A percentile compares a stretch with the other conserved stretches of the same genome.
phyloP scores from a whole-genome alignment of 2,113 vertebrate species.

The Vanacampus margaritifer region DNA sequence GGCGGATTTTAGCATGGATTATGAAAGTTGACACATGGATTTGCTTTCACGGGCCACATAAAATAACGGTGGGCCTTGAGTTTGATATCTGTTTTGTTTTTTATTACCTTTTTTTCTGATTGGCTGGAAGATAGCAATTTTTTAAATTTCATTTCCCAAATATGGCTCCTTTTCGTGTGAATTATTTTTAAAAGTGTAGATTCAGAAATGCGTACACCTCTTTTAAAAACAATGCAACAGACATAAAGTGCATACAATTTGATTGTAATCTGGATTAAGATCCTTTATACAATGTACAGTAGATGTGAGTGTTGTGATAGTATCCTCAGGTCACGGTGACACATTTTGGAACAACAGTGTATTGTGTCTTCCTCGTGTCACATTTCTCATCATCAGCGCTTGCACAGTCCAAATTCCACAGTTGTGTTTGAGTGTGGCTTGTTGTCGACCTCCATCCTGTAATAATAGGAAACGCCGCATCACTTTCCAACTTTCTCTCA shows the following conservation, averaged over 20 bases:
- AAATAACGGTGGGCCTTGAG: too few relatives aligned
- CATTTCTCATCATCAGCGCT: constrained; percentile 65
- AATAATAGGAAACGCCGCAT: constrained; percentile 68
- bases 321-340: constrained; percentile 45
- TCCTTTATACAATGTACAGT: background rate
- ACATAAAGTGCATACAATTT: background rate
- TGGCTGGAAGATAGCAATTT: too few relatives aligned
- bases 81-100: too few relatives aligned
- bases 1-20: too few relatives aligned
- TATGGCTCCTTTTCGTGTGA: too few relatives aligned
- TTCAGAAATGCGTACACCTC: too few relatives aligned
- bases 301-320: background rate
- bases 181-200: too few relatives aligned
- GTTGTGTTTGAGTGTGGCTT: constrained; percentile 33
- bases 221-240: background rate
- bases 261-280: background rate
- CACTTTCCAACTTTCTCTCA: constrained; percentile 59
- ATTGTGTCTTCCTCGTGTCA: constrained; percentile 52
- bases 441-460: constrained; percentile 51
- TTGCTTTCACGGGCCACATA: too few relatives aligned
- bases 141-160: too few relatives aligned
- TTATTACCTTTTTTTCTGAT: too few relatives aligned
- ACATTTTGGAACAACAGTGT: constrained; percentile 49
- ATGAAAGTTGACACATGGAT: too few relatives aligned
- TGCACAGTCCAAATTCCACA: constrained; percentile 51